Evolutionary conservation across 2,113 vertebrate genomes (phyloP), one percentile per base, ranked within the genome.

Genomic region (Limnothrissa miodon): DNA sequence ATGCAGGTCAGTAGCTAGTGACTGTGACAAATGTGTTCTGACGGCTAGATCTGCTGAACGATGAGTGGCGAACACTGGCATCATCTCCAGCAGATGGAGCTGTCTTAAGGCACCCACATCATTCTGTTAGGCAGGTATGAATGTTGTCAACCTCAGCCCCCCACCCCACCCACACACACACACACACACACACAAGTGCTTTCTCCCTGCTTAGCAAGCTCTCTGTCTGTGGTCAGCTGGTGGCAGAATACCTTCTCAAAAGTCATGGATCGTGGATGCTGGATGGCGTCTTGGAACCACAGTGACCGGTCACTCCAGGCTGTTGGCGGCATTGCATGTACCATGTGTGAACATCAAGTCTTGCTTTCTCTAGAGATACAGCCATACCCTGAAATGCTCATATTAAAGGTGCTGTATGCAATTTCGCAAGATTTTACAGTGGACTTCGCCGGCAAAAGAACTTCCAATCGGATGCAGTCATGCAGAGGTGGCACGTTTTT

Each of bases 81-180:
- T 33, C 66, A 33, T 74, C 66, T 51, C 33, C 53, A 51, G 82
- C 85, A 86, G 82, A 86, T 74, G 82, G 82, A 51, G 83, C 70
- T 39, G 48, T 84, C 85, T 84, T 17, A 56, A 62, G 44, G 29
- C 79, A 1, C 11, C 11, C 66, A 36, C 66, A 13, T 74, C 29
- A 33, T 33, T 74, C 66, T 33, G 29, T 39, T 39, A 78, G 56
- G n/a, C 10, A 78, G 33, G 51, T 70, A 39, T 45, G 15, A 4
- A 62, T 17, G 25, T 4, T 66, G 3, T 51, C 44, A 11, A 33
- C 15, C 36, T 15, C 15, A 25, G n/a, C n/a, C 42, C 42, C 42
- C 42, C 42, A 4, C 42, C 42, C 42, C 42, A n/a, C n/a, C n/a
- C n/a, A n/a, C n/a, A n/a, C n/a, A n/a, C n/a, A n/a, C n/a, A n/a